These are phyloP conservation scores for Malurus melanocephalus DNA, from an alignment of 2,113 vertebrate species.

Conservation along the genomic window DNA sequence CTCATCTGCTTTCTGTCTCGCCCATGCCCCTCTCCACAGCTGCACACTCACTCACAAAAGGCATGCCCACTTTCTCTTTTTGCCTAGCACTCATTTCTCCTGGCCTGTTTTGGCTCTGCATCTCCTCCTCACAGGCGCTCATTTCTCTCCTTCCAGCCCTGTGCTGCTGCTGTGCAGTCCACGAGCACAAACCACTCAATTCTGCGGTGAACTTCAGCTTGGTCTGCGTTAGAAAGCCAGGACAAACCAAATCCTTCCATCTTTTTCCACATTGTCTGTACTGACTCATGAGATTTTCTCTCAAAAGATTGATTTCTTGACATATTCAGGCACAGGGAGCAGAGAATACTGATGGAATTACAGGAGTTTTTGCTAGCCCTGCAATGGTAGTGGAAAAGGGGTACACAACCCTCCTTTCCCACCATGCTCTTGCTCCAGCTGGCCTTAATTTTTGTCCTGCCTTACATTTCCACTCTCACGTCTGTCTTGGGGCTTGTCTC, in stretches of 20 bases:
- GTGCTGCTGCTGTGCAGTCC: background rate
- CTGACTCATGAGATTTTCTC: background rate
- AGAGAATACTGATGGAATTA: background rate
- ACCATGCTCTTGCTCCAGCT: background rate
- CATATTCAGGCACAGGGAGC: background rate
- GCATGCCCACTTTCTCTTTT: background rate
- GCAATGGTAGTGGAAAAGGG: background rate
- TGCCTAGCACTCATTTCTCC: background rate
- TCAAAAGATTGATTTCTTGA: background rate
- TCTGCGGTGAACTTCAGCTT: rapidly evolving
- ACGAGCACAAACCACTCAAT: rapidly evolving
- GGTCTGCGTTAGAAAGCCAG: background rate
- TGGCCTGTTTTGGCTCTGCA: background rate
- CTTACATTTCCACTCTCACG: background rate
- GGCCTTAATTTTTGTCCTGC: background rate
- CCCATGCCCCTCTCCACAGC: background rate
- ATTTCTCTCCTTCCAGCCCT: background rate
- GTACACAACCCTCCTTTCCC: background rate
- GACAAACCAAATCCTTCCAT: background rate
- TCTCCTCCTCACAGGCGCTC: background rate
- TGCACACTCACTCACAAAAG: background rate
- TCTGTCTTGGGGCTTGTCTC: background rate
- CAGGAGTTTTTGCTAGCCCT: background rate
- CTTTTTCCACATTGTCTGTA: background rate
- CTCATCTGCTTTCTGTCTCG: background rate